Evolutionary conservation across 2,113 vertebrate species (phyloP).

Genomic region (Lasiurus cinereus): DNA sequence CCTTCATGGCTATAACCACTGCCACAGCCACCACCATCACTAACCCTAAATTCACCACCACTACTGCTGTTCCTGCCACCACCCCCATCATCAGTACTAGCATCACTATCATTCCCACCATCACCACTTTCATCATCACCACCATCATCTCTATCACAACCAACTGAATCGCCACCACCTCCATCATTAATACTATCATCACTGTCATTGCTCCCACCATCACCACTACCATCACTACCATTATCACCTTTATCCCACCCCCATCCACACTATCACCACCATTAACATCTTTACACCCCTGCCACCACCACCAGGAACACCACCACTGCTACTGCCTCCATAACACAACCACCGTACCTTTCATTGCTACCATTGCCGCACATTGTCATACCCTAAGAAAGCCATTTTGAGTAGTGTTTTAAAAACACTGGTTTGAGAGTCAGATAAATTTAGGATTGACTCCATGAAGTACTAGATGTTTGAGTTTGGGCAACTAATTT

Average conservation of each 20-base stretch:
- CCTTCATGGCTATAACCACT: accelerated
- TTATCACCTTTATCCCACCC: no score
- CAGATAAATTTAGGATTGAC: background rate
- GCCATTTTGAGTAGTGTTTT: background rate
- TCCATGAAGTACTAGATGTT: background rate
- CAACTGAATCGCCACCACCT: background rate
- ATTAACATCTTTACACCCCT: no score
- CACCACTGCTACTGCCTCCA: accelerated
- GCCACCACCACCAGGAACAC: no score
- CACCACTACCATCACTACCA: background rate
- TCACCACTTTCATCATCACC: accelerated
- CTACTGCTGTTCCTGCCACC: background rate
- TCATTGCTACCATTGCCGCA: accelerated
- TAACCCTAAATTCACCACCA: accelerated
- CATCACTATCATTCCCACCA: accelerated
- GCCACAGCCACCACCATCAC: accelerated
- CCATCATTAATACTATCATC: accelerated
- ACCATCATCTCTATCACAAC: accelerated
- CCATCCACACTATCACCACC: no score
- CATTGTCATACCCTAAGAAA: background rate
- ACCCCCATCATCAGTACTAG: accelerated
- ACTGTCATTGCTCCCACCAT: background rate
- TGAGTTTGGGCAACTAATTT: background rate
- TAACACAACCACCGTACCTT: background rate
- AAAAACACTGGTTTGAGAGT: background rate